These are phyloP conservation scores for Phymastichus coffea DNA, from an alignment of 1,140 invertebrate species.

Conservation along the genomic window DNA sequence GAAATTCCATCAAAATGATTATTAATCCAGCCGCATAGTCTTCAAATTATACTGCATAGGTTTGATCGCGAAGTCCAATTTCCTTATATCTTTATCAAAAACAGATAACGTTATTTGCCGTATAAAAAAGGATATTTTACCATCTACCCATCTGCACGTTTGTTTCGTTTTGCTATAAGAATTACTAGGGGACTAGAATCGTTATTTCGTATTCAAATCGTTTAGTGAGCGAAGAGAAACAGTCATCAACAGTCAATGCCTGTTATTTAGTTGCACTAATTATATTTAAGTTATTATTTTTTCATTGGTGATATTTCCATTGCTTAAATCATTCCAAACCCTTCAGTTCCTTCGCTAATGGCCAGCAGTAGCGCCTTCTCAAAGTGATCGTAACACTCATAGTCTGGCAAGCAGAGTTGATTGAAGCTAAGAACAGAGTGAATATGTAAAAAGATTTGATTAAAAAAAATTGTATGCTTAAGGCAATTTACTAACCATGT, in stretches of 20 bases:
- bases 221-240: constrained; percentile 15
- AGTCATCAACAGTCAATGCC: constrained; percentile 7
- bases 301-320: constrained; percentile 8
- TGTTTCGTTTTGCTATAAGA: background rate
- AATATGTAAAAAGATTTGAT: background rate
- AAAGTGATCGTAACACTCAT: constrained; percentile 91
- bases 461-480: background rate
- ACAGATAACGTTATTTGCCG: constrained; percentile 18
- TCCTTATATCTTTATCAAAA: constrained; percentile 25
- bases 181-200: constrained; percentile 15
- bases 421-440: constrained; percentile 77
- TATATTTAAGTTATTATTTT: too few relatives aligned
- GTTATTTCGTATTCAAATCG: constrained; percentile 20
- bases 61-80: constrained; percentile 17
- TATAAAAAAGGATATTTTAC: constrained; percentile 28
- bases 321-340: constrained; percentile 87
- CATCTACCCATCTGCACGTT: constrained; percentile 8
- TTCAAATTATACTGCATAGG: constrained; percentile 2
- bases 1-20: too few relatives aligned
- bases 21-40: constrained; percentile 2
- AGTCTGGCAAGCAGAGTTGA: constrained; percentile 92
- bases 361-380: constrained; percentile 86
- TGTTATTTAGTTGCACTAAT: too few relatives aligned
- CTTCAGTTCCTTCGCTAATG: constrained; percentile 93
- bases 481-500: constrained; percentile 69